Conservation (phyloP, 2,113 vertebrate genomes). For the Poicephalus gulielmi region DNA sequence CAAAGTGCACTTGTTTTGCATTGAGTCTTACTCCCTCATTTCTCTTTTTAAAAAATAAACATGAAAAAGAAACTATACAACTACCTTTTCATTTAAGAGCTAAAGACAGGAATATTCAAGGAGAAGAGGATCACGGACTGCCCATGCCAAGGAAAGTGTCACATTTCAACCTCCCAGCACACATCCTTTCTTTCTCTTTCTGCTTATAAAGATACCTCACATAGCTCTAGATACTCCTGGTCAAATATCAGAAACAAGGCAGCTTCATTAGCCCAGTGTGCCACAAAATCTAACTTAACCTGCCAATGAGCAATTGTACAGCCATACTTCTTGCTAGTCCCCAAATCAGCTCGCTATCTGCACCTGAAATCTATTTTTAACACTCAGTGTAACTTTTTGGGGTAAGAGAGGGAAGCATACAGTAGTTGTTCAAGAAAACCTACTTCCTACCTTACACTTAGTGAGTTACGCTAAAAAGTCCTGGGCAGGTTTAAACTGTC, state of each 20-base stretch:
- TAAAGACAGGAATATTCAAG: neutral
- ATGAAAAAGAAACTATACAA: neutral
- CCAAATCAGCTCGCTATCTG: neutral
- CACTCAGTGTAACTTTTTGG: neutral
- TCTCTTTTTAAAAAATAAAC: neutral
- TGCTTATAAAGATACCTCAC: neutral
- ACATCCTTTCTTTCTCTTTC: neutral
- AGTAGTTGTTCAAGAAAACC: neutral
- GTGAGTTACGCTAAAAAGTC: neutral
- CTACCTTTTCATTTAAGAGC: neutral
- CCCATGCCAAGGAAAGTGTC: neutral
- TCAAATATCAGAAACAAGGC: neutral
- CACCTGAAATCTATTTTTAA: neutral
- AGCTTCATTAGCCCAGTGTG: neutral
- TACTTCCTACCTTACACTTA: neutral
- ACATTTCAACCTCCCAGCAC: neutral
- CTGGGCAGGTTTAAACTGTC: neutral
- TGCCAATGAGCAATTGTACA: neutral
- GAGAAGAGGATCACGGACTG: neutral
- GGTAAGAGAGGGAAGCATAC: neutral
- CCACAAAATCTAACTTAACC: neutral
- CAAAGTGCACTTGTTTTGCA: constrained; percentile 36
- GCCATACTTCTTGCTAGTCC: neutral
- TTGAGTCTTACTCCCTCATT: neutral
- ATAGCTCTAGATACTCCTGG: neutral